phyloP scores from a whole-genome alignment of 2,797 vertebrate species.

The Philypnodon macrostomus region DNA sequence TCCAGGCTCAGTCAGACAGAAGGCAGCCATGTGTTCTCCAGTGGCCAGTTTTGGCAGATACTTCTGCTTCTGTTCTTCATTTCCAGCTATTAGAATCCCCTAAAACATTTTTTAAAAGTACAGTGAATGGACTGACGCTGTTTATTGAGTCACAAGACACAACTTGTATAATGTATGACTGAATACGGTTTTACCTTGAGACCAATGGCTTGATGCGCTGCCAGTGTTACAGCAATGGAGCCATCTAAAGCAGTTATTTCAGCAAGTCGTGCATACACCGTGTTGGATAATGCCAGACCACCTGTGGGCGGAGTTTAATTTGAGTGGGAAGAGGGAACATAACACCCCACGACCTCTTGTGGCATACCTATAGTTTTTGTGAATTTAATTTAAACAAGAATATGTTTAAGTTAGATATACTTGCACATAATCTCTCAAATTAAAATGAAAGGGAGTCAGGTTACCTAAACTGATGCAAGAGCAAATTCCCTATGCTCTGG shows the following conservation, averaged over 20 bases:
- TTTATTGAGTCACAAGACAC: no score
- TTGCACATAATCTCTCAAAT: no score
- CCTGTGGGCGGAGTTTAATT: no score
- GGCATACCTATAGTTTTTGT: no score
- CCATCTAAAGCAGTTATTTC: constrained; percentile 86
- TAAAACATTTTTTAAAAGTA: constrained; percentile 56
- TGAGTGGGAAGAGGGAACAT: no score
- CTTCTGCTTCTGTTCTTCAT: constrained; percentile 88
- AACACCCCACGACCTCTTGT: no score
- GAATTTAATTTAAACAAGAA: no score
- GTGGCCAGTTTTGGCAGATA: constrained; percentile 90
- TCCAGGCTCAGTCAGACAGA: constrained; percentile 92
- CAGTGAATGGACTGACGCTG: neutral
- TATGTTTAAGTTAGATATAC: no score
- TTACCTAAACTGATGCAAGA: no score
- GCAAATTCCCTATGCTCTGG: no score
- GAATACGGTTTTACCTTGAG: constrained; percentile 83
- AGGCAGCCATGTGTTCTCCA: constrained; percentile 91
- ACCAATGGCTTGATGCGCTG: constrained; percentile 93
- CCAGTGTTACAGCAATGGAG: constrained; percentile 89
- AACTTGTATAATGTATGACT: no score
- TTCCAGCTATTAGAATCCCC: constrained; percentile 92
- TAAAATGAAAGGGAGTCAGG: no score
- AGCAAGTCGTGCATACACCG: constrained; percentile 89
- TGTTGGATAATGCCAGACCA: constrained; percentile 92